Conservation (phyloP, 2,797 vertebrate species). For the Bradypodion ventrale region DNA sequence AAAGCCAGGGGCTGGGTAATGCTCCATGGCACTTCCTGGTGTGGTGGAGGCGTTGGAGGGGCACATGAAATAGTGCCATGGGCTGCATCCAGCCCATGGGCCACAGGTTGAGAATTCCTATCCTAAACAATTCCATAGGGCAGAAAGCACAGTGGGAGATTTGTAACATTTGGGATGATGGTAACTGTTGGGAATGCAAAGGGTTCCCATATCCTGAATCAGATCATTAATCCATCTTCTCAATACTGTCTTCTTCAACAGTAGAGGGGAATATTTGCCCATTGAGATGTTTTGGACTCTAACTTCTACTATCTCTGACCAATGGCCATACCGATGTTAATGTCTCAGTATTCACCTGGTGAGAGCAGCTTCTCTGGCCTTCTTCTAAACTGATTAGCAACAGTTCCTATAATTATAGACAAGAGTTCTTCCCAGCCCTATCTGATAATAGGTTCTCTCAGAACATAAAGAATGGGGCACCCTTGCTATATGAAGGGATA, state of each 20-base stretch:
- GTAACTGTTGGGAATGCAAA: not conserved
- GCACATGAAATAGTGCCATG: too few species aligned
- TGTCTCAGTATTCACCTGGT: too few species aligned
- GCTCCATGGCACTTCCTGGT: too few species aligned
- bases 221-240: not conserved
- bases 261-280: not conserved
- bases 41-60: too few species aligned
- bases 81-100: too few species aligned
- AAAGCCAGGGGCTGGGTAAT: too few species aligned
- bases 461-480: too few species aligned
- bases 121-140: not conserved
- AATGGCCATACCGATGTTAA: not conserved
- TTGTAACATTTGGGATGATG: not conserved
- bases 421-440: not conserved
- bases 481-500: too few species aligned
- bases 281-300: not conserved
- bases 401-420: not conserved
- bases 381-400: not conserved
- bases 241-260: not conserved
- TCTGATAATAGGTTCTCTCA: not conserved
- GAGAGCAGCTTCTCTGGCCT: not conserved
- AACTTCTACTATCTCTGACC: not conserved
- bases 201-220: not conserved
- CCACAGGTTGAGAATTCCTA: too few species aligned
- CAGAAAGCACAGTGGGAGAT: not conserved